Conservation (phyloP, 2,888 invertebrate genomes). For the Cyclophora albipunctata region DNA sequence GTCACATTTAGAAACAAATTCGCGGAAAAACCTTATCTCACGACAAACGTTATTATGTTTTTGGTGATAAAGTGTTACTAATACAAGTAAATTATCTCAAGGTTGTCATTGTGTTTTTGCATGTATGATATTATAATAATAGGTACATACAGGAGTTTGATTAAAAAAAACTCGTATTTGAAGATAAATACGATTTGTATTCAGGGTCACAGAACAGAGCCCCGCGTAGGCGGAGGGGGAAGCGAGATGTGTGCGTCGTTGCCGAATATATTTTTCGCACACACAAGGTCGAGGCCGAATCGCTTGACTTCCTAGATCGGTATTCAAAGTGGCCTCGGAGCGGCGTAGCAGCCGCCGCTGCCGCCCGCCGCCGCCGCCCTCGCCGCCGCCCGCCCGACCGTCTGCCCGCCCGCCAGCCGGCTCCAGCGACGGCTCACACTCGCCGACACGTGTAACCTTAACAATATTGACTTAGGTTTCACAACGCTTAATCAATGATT, state of each 20-base stretch:
- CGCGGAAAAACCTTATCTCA: too few species aligned
- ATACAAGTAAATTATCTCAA: too few species aligned
- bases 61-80: too few species aligned
- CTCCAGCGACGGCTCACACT: neutral
- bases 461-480: too few species aligned
- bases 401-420: conserved; percentile 7
- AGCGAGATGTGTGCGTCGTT: conserved; percentile 38
- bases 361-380: conserved; percentile 24
- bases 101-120: too few species aligned
- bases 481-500: too few species aligned
- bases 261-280: conserved; percentile 66
- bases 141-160: too few species aligned
- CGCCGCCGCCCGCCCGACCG: conserved; percentile 13
- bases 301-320: conserved; percentile 70
- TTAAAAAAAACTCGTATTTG: too few species aligned
- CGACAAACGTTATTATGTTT: too few species aligned
- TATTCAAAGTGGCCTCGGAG: conserved; percentile 31
- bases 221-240: conserved; percentile 20
- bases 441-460: too few species aligned
- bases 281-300: conserved; percentile 67
- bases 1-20: too few species aligned
- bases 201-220: conserved; percentile 6
- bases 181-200: neutral
- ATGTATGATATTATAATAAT: too few species aligned
- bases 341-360: conserved; percentile 16